Conservation (phyloP, 2,888 invertebrate species). For the Zygogramma bicolorata region DNA sequence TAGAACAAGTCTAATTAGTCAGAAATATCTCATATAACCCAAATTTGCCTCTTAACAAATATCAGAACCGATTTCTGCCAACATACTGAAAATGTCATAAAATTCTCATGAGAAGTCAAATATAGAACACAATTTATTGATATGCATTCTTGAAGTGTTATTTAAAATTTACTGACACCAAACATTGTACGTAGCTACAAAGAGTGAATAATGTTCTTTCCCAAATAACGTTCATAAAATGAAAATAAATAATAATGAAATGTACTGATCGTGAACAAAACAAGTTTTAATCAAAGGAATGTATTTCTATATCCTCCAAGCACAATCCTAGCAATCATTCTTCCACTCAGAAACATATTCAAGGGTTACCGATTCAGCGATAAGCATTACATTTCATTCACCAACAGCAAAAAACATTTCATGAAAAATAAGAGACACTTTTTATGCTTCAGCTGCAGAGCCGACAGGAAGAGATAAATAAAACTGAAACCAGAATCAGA, state of each 20-base stretch:
- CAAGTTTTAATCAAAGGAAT: too few relatives aligned
- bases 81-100: too few relatives aligned
- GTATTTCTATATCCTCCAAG: too few relatives aligned
- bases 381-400: background rate
- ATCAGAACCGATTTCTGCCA: too few relatives aligned
- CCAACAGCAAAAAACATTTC: conserved; percentile 18
- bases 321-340: background rate
- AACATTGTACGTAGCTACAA: background rate
- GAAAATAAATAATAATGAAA: background rate
- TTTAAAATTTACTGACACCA: background rate
- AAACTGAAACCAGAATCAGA: conserved; percentile 55
- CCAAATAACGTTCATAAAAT: background rate
- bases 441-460: conserved; percentile 52
- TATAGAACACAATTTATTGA: background rate
- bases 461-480: conserved; percentile 60
- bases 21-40: too few relatives aligned
- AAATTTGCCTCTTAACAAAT: too few relatives aligned
- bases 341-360: background rate
- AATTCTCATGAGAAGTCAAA: background rate
- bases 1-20: too few relatives aligned
- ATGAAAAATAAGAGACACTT: conserved; percentile 46
- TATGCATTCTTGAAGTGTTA: background rate
- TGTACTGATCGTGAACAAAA: too few relatives aligned
- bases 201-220: background rate
- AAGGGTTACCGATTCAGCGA: too few relatives aligned